phyloP scores from a whole-genome alignment of 2,797 vertebrate genomes.

The Acanthopagrus latus region DNA sequence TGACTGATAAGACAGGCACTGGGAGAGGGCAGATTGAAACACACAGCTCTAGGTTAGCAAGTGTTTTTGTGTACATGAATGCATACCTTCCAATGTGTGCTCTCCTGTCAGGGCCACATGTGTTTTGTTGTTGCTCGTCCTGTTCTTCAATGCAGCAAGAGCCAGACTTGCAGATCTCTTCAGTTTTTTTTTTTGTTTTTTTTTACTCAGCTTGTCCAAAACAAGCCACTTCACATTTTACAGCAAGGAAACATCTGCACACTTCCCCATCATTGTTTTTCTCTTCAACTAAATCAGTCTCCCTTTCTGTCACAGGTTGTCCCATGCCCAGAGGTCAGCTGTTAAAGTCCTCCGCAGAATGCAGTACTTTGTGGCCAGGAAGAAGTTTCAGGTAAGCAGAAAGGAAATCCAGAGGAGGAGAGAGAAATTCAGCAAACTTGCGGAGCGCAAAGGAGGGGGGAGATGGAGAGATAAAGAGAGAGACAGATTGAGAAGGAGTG shows the following conservation, averaged over 20 bases:
- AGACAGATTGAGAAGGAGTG: slow-evolving; percentile 35
- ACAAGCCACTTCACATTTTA: slow-evolving; percentile 34
- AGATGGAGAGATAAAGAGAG: slow-evolving; percentile 33
- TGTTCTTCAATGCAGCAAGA: slow-evolving; percentile 19
- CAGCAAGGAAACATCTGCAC: slow-evolving; percentile 21
- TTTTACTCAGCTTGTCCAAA: slow-evolving; percentile 6
- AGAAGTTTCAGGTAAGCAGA: slow-evolving; percentile 92
- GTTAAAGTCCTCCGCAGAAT: slow-evolving; percentile 92
- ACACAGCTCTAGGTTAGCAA: slow-evolving; percentile 3
- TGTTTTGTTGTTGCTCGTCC: slow-evolving; percentile 23
- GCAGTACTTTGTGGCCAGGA: slow-evolving; percentile 93
- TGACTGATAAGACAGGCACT: slow-evolving; percentile 19
- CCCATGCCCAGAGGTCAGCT: slow-evolving; percentile 88
- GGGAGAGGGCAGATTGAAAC: not conserved
- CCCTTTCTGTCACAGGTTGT: slow-evolving; percentile 83
- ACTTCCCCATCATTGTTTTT: slow-evolving; percentile 12
- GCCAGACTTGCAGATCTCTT: slow-evolving; percentile 16
- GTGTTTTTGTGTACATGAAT: slow-evolving; percentile 14
- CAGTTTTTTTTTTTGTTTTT: not conserved
- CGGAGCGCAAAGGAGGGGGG: not conserved
- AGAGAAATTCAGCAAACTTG: slow-evolving; percentile 14
- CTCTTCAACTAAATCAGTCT: slow-evolving; percentile 33
- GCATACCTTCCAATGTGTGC: not conserved
- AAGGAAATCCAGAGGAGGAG: slow-evolving; percentile 21
- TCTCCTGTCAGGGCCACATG: slow-evolving; percentile 19